A percentile compares a stretch with the other conserved stretches of the same genome.
Conservation (phyloP, 1,140 invertebrate genomes). For the Calycopis cecrops region DNA sequence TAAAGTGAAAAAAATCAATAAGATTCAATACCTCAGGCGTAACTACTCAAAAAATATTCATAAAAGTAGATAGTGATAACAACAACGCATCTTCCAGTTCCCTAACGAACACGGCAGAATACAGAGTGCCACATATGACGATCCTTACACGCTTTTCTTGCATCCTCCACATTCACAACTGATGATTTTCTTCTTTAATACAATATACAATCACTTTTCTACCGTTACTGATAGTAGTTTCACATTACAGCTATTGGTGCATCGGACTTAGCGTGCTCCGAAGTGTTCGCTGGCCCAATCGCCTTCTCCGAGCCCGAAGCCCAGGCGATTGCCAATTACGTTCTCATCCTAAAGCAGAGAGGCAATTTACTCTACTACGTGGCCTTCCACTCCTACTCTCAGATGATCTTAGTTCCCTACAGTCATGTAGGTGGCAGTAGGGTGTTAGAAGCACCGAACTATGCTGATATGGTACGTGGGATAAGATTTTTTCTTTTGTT, state of each 20-base stretch:
- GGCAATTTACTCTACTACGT: slow-evolving; percentile 27
- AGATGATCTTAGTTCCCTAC: slow-evolving; percentile 29
- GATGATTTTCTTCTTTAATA: too few relatives aligned
- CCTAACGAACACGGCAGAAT: too few relatives aligned
- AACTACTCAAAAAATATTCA: too few relatives aligned
- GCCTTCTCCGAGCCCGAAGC: slow-evolving; percentile 30
- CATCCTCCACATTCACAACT: too few relatives aligned
- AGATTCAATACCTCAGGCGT: too few relatives aligned
- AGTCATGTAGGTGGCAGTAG: slow-evolving; percentile 25
- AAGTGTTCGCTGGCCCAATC: slow-evolving; percentile 24
- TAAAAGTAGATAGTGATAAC: too few relatives aligned
- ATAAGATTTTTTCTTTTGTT: too few relatives aligned
- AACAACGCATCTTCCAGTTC: too few relatives aligned
- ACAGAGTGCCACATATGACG: too few relatives aligned
- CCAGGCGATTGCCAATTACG: slow-evolving; percentile 23
- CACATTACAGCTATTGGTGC: slow-evolving; percentile 27
- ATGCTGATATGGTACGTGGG: slow-evolving; percentile 25
- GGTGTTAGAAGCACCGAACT: slow-evolving; percentile 23
- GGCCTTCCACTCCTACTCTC: slow-evolving; percentile 27
- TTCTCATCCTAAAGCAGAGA: slow-evolving; percentile 18
- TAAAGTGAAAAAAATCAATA: too few relatives aligned
- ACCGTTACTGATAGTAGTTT: background rate
- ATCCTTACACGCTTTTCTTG: too few relatives aligned
- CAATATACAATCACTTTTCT: too few relatives aligned
- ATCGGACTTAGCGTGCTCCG: slow-evolving; percentile 26